Evolutionary conservation across 2,797 vertebrate species (phyloP), one percentile per base, ranked within the genome.

Genomic region (Chaetodon trifasciatus): DNA sequence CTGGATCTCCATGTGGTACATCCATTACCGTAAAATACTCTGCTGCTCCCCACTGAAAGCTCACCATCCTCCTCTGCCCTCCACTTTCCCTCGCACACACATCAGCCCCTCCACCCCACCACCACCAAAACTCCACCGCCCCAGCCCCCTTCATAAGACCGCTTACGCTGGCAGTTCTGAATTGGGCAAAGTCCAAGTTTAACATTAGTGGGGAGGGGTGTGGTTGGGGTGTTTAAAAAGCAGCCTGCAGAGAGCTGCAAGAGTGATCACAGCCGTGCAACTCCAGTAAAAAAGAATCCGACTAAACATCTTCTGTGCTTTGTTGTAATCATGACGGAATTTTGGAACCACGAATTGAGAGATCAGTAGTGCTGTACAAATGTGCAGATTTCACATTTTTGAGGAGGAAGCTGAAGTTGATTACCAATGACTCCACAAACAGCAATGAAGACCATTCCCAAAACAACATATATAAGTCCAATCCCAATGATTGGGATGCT

Each of bases 1-100:
- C 87, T 81, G 82, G 84, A 90, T 79, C 89, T 91, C 91, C 92
- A 93, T 94, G 92, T 93, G 91, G 89, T 91, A 83, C 86, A 92
- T 91, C 91, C 90, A 95, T 95, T 93, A 94, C 88, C 58, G 76
- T 92, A 90, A 93, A 93, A 89, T 76, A 87, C 84, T 85, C 83
- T 42, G 68, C 81, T 68, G 82, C 92, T 93, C 88, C 92, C 92
- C 63, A 61, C 87, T 94, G 88, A 91, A 93, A 53, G 76, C 91
- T 86, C 80, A 69, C 80, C 66, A 61, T 84, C 82, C 83, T 77
- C 85, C 76, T 77, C 87, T 74, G 79, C 72, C 68, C 82, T 73
- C 71, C 12, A 4, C 60, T n/a, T 46, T 76, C 83, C 49, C 66
- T 28, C 23, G 2, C 70, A 42, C 72, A 72, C 77, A 82, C 69